phyloP scores from a whole-genome alignment of 2,113 vertebrate species.

The Trichomycterus rosablanca region DNA sequence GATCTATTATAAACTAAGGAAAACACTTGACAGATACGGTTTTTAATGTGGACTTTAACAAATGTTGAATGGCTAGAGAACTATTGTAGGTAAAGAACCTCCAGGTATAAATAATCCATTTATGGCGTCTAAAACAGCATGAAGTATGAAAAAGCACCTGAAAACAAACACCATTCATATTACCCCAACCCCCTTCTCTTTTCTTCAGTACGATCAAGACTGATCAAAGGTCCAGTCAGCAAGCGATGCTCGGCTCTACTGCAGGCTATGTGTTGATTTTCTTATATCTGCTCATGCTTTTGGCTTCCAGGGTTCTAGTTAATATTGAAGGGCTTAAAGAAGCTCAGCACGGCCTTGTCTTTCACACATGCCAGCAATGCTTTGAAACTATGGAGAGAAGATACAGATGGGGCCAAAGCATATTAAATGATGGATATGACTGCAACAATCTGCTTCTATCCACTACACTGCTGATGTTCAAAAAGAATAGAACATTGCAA shows the following conservation, averaged over 20 bases:
- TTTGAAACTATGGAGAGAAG: constrained; percentile 31
- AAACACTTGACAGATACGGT: too few species aligned
- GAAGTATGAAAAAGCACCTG: background rate
- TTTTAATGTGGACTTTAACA: too few species aligned
- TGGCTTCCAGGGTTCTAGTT: constrained; percentile 8
- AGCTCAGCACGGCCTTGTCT: constrained; percentile 12
- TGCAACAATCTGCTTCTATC: background rate
- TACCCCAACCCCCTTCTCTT: too few species aligned
- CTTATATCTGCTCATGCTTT: constrained; percentile 1
- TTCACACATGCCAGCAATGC: constrained; percentile 20
- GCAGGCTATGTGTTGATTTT: constrained; percentile 21
- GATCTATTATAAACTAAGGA: too few species aligned
- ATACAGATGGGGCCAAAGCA: constrained; percentile 11
- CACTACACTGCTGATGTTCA: constrained; percentile 24
- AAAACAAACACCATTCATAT: too few species aligned
- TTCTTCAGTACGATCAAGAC: background rate
- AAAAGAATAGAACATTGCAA: constrained; percentile 46
- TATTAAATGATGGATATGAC: constrained; percentile 39
- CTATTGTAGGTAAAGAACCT: too few species aligned
- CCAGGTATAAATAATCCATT: too few species aligned
- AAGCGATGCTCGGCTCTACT: constrained; percentile 11
- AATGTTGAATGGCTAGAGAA: too few species aligned
- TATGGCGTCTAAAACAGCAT: too few species aligned
- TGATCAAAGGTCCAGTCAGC: constrained; percentile 11
- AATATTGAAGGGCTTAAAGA: constrained; percentile 23